Evolutionary conservation across 2,888 invertebrate genomes (phyloP), one percentile per base, ranked within the genome.

Genomic region (Muschampia plurimacula): DNA sequence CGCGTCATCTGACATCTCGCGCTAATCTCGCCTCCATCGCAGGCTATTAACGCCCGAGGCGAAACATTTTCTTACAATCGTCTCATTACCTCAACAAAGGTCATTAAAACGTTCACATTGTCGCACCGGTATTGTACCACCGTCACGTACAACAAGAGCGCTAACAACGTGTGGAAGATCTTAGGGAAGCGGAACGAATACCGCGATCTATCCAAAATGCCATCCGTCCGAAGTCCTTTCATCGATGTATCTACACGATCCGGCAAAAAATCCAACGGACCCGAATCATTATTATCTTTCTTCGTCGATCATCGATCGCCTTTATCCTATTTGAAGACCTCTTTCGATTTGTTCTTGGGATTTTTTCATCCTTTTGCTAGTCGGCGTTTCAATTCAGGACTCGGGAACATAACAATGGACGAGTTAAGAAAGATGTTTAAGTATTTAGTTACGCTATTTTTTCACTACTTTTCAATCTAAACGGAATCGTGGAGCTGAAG

Each of bases 351-450:
- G 93, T 93, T 92, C 93, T 92, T 88, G 82, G 81, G 75, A 77
- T 87, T 90, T 90, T 90, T 92, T 85, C 79, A 77, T 82, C 88
- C 88, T 87, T 90, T 91, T 89, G 88, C 85, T 84, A 85, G 88
- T 88, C 89, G 86, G 87, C 91, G 89, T 90, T 91, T 92, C 92
- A 90, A 92, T 91, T 89, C 91, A 84, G 85, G 83, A 80, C 83
- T 89, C 91, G 84, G 85, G 83, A 80, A 83, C 81, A 82, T 86
- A 88, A 94, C 94, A 94, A 94, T 91, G 86, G 89, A 76, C 85
- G 85, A 86, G 91, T 91, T 93, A 93, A 92, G 94, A 93, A 93
- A 92, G 93, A 93, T 92, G 92, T 94, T 93, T 93, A 93, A 93
- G 90, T 90, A 87, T 93, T 94, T 94, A 92, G 93, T 85, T 90